Base-by-base conservation (phyloP, 2,113 vertebrate genomes). In the Labeo catla region DNA sequence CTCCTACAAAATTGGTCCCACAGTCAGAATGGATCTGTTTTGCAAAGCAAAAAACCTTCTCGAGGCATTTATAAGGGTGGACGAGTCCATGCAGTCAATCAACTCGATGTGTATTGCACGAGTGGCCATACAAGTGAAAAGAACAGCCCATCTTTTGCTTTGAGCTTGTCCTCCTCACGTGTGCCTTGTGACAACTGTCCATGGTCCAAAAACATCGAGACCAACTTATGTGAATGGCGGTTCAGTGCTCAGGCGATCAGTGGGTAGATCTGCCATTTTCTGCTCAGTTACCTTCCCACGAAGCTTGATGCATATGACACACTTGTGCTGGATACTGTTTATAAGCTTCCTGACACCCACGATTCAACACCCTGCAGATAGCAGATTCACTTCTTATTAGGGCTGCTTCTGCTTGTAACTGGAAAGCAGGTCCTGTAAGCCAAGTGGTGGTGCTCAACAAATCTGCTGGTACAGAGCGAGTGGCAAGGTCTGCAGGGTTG, bases 201-300 rank as follows among this genome's bases (percentile, higher is more conserved):
- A 77, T 2, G 0, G 79, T 86, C 89, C 87, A 87, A 74, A 74
- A 74, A 74, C 16, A n/a, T 74, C 52, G 66, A 54, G 10, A 36
- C 76, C 76, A 3, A 77, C 49, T 34, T 54, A 77, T 0, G 76
- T 78, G 52, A 78, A 78, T 1, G 52, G 23, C 3, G 76, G 50
- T 28, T 19, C 49, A 4, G 15, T 57, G 15, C 8, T 57, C n/a
- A 87, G 28, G 1, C 70, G 77, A 66, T 87, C 78, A 7, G 52
- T 16, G 13, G 87, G 76, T 9, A 88, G 70, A 23, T 88, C 47
- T 36, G 66, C 54, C 89, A 89, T 84, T n/a, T 76, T 86, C 54
- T 87, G 66, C 28, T 83, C 61, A 10, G 23, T 49, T n/a, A 16
- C n/a, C 36, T 10, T 78, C 2, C 84, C 88, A 49, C 73, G 4